These are phyloP conservation scores for Hemaris fuciformis DNA, from an alignment of 2,888 invertebrate genomes.

Conservation along the genomic window DNA sequence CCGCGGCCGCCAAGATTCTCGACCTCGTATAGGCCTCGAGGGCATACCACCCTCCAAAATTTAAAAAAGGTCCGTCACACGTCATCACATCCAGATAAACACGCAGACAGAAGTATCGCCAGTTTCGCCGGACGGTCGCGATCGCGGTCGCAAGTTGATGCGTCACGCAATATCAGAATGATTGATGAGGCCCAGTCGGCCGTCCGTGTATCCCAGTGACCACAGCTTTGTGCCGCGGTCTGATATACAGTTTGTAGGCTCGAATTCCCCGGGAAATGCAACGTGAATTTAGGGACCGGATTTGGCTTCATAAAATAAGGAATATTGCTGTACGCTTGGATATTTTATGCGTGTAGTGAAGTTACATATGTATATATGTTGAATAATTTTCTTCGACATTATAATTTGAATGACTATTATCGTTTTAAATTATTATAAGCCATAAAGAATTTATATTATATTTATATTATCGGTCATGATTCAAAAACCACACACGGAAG, in stretches of 20 bases:
- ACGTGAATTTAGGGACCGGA: background rate
- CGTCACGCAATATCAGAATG: conserved; percentile 64
- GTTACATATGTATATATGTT: too few relatives aligned
- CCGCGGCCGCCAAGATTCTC: too few relatives aligned
- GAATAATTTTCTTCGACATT: too few relatives aligned
- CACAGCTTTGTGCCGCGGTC: conserved; percentile 11
- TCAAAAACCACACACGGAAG: too few relatives aligned
- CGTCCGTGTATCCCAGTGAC: conserved; percentile 1
- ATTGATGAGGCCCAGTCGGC: conserved; percentile 11
- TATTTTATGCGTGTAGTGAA: too few relatives aligned
- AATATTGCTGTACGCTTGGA: too few relatives aligned
- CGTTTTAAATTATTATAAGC: too few relatives aligned
- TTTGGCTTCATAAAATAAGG: background rate
- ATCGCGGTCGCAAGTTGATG: conserved; percentile 44
- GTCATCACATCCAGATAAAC: conserved; percentile 27
- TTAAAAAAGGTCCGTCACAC: background rate
- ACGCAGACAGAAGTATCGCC: conserved; percentile 55
- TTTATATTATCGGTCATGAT: too few relatives aligned
- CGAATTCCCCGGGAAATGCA: background rate
- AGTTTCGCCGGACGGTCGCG: conserved; percentile 18
- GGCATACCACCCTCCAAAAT: too few relatives aligned
- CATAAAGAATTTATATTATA: too few relatives aligned
- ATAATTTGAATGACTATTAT: too few relatives aligned
- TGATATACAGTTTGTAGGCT: conserved; percentile 4
- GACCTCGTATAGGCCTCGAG: too few relatives aligned